A percentile compares a stretch with the other conserved stretches of the same genome.
Evolutionary conservation across 92 coral and sea anemone genomes (phyloP).

Genomic region (Zoanthus gigantus): DNA sequence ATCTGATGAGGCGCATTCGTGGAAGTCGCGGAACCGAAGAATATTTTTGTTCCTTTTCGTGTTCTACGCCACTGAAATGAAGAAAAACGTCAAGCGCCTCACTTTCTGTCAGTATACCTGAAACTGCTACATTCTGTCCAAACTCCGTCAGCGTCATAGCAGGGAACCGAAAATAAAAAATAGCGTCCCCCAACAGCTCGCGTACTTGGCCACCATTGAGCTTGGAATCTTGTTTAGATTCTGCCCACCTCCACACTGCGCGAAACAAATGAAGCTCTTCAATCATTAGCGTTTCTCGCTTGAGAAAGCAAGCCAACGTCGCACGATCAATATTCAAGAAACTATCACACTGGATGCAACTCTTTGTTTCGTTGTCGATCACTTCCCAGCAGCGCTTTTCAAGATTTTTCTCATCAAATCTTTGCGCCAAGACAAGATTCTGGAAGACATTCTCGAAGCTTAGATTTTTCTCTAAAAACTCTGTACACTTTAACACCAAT

Average conservation of each 20-base stretch:
- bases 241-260: conserved; percentile 72
- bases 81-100: conserved; percentile 57
- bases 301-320: conserved; percentile 62
- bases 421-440: conserved; percentile 66
- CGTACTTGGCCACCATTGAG: conserved; percentile 58
- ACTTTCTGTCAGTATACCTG: conserved; percentile 65
- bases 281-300: conserved; percentile 67
- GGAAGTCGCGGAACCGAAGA: conserved; percentile 38
- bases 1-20: conserved; percentile 38
- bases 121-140: conserved; percentile 54
- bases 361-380: conserved; percentile 59
- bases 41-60: conserved; percentile 28
- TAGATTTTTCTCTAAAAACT: conserved; percentile 54
- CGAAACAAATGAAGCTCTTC: conserved; percentile 68
- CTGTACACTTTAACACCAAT: conserved; percentile 57
- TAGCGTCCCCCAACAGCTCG: conserved; percentile 54
- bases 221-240: conserved; percentile 51
- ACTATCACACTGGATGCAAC: conserved; percentile 53
- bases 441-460: conserved; percentile 58
- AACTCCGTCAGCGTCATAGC: conserved; percentile 68
- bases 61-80: conserved; percentile 34
- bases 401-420: conserved; percentile 59
- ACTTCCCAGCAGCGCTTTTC: conserved; percentile 72
- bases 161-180: conserved; percentile 68
- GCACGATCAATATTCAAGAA: conserved; percentile 60